A percentile compares a stretch with the other conserved stretches of the same genome.
Evolutionary conservation across 2,113 vertebrate species (phyloP).

Genomic region (Albula glossodonta): DNA sequence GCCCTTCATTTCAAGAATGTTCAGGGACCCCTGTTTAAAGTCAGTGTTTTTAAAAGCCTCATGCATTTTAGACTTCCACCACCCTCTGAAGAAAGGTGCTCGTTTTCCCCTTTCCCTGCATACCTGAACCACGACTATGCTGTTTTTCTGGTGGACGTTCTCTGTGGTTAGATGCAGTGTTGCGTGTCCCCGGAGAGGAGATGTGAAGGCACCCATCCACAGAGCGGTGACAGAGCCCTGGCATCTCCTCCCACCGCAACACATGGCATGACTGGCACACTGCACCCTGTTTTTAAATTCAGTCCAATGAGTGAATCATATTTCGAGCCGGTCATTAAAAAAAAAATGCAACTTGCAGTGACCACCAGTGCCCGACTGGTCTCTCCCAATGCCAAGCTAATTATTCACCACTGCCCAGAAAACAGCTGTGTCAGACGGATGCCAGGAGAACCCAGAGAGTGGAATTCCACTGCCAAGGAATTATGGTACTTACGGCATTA

Average conservation of each 20-base stretch:
- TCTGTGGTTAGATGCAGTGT: too few species aligned
- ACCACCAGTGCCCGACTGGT: constrained; percentile 31
- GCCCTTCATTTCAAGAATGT: too few species aligned
- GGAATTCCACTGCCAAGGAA: constrained; percentile 41
- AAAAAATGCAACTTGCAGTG: constrained; percentile 50
- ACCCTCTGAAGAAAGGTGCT: too few species aligned
- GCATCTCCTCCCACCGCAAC: background rate
- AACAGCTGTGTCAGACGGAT: constrained; percentile 41
- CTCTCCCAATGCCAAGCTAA: constrained; percentile 52
- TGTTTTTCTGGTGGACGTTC: too few species aligned
- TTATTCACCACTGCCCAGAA: constrained; percentile 45
- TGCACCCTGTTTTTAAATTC: constrained; percentile 18
- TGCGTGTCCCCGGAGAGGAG: too few species aligned
- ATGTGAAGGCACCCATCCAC: too few species aligned
- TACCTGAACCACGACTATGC: too few species aligned
- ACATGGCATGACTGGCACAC: background rate
- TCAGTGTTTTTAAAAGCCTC: too few species aligned
- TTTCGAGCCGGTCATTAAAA: constrained; percentile 35
- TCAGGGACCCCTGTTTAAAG: too few species aligned
- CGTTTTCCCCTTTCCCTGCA: too few species aligned
- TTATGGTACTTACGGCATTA: constrained; percentile 42
- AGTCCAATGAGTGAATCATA: constrained; percentile 4
- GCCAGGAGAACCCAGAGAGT: constrained; percentile 40
- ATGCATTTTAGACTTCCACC: too few species aligned
- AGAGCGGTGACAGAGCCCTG: background rate